These are phyloP conservation scores for Benthosema pterotum DNA, from an alignment of 2,797 vertebrate species.

Conservation along the genomic window DNA sequence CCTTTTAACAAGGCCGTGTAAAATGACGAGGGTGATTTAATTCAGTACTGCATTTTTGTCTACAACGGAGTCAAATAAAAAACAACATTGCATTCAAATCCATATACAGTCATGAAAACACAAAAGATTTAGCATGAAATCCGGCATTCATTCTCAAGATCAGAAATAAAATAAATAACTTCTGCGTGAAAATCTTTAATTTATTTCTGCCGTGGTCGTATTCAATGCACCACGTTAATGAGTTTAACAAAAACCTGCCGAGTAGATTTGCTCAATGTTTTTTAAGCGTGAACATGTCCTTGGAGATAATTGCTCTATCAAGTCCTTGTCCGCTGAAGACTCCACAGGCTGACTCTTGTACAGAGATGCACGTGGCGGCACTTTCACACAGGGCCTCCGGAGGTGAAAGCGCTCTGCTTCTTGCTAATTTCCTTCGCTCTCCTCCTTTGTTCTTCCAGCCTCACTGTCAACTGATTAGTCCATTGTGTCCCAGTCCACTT, in stretches of 20 bases:
- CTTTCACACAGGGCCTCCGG: slow-evolving; percentile 41
- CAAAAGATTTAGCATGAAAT: too few relatives aligned
- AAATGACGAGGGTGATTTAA: neutral
- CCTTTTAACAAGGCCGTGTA: neutral
- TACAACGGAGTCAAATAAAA: too few relatives aligned
- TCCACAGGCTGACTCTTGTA: slow-evolving; percentile 28
- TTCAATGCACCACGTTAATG: neutral
- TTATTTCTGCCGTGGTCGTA: too few relatives aligned
- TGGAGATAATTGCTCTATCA: slow-evolving; percentile 15
- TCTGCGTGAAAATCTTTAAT: too few relatives aligned
- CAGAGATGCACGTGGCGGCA: slow-evolving; percentile 32
- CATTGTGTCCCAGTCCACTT: slow-evolving; percentile 69
- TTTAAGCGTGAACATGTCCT: slow-evolving; percentile 33
- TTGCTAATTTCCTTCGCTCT: slow-evolving; percentile 25
- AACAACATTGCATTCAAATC: too few relatives aligned
- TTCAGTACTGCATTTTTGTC: neutral
- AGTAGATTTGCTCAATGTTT: slow-evolving; percentile 39
- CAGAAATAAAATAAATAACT: too few relatives aligned
- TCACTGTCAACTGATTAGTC: slow-evolving; percentile 68
- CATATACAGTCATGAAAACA: too few relatives aligned
- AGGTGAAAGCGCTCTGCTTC: slow-evolving; percentile 53
- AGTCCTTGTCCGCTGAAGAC: slow-evolving; percentile 34
- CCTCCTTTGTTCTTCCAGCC: slow-evolving; percentile 31
- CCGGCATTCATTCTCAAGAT: too few relatives aligned
- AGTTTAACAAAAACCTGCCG: slow-evolving; percentile 18